phyloP scores from a whole-genome alignment of 2,113 vertebrate species.

The Neogale vison region DNA sequence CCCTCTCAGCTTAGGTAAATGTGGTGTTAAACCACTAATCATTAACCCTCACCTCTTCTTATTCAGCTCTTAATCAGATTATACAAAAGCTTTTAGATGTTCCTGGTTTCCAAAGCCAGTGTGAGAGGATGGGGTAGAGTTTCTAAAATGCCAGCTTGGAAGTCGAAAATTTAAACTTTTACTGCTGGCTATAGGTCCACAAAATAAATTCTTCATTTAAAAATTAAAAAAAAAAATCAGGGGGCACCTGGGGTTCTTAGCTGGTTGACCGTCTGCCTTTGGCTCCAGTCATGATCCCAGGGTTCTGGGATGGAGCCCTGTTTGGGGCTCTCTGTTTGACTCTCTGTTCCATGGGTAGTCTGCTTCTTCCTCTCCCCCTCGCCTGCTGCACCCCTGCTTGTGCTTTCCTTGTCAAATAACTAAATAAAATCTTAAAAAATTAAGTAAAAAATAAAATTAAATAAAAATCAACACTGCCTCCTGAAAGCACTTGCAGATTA shows the following conservation, averaged over 20 bases:
- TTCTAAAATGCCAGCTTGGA: background rate
- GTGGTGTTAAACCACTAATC: conserved; percentile 57
- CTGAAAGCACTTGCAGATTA: background rate
- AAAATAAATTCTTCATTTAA: background rate
- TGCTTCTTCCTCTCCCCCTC: too few relatives aligned
- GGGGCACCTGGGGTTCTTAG: too few relatives aligned
- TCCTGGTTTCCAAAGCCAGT: conserved; percentile 20
- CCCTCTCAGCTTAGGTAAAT: conserved; percentile 59
- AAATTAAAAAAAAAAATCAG: background rate
- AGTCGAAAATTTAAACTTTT: background rate
- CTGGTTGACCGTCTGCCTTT: too few relatives aligned
- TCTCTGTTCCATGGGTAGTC: too few relatives aligned
- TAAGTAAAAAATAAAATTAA: background rate
- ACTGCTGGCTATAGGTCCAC: background rate
- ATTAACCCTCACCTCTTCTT: conserved; percentile 54
- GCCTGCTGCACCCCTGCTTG: too few relatives aligned
- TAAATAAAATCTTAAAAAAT: too few relatives aligned
- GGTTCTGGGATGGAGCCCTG: too few relatives aligned
- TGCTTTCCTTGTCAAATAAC: too few relatives aligned
- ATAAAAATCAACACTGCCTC: background rate
- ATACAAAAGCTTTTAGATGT: conserved; percentile 58
- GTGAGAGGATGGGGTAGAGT: background rate
- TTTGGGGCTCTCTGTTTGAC: too few relatives aligned
- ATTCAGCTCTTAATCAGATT: conserved; percentile 60
- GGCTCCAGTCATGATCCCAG: too few relatives aligned